A percentile compares a stretch with the other conserved stretches of the same genome.
These are phyloP conservation scores for Acomys russatus DNA, from an alignment of 2,797 vertebrate species.

Conservation along the genomic window DNA sequence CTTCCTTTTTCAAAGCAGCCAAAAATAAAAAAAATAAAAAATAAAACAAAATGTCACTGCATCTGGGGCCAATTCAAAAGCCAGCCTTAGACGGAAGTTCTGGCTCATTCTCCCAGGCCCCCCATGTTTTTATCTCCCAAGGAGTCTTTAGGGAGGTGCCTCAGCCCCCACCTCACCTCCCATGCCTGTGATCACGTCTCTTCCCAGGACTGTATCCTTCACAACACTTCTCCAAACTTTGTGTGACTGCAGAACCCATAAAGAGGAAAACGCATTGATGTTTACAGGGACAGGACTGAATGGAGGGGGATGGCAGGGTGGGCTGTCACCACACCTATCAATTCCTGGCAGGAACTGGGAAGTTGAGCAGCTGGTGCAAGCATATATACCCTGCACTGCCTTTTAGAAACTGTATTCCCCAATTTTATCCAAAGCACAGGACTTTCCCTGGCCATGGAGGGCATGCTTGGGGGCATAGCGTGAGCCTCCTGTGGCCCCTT, in stretches of 20 bases:
- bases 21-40: neutral
- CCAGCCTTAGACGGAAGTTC: conserved; percentile 31
- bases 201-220: neutral
- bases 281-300: neutral
- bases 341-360: neutral
- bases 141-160: neutral
- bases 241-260: neutral
- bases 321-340: neutral
- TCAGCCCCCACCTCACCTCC: no score
- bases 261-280: neutral
- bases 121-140: neutral
- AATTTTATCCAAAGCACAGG: conserved; percentile 73
- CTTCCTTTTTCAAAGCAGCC: conserved; percentile 72
- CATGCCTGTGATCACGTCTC: neutral
- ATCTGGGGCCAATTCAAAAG: conserved; percentile 73
- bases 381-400: conserved; percentile 55
- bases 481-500: neutral
- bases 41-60: conserved; percentile 79
- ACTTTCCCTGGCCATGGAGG: neutral
- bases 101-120: neutral
- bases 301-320: neutral
- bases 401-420: conserved; percentile 6
- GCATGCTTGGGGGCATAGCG: fast-evolving
- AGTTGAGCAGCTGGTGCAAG: neutral
- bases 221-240: neutral